Percentiles rank a stretch among this genome's conserved stretches.
Evolutionary conservation across 2,797 vertebrate genomes (phyloP).

Genomic region (Malurus leucopterus): DNA sequence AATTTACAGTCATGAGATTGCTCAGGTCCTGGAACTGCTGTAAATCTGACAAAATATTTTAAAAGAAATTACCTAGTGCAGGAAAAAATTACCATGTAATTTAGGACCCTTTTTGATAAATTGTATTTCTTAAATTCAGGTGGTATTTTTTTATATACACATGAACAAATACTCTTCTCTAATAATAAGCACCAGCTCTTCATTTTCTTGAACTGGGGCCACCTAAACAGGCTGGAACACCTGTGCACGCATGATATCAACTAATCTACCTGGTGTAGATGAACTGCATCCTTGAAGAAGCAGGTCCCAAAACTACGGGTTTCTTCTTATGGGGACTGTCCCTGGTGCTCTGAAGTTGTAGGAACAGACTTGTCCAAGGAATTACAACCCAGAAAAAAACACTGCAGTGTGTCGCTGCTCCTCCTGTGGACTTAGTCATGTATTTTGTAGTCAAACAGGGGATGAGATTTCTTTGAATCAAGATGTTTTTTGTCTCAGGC

Average conservation of each 20-base stretch:
- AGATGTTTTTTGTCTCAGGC: not conserved
- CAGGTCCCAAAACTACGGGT: rapidly evolving
- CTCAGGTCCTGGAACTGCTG: not conserved
- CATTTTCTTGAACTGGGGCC: not conserved
- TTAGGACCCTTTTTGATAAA: not conserved
- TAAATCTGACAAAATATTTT: not conserved
- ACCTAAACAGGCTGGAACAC: rapidly evolving
- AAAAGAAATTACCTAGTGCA: not conserved
- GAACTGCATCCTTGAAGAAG: not conserved
- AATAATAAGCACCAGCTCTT: not conserved
- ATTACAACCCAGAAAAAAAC: not conserved
- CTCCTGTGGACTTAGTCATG: rapidly evolving
- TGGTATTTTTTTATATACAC: rapidly evolving
- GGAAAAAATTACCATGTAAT: not conserved
- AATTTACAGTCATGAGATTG: not conserved
- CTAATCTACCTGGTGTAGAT: too few relatives aligned
- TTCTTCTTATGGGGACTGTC: not conserved
- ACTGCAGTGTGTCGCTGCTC: rapidly evolving
- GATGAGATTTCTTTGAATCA: not conserved
- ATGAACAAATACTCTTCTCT: not conserved
- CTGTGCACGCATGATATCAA: rapidly evolving
- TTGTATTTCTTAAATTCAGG: not conserved
- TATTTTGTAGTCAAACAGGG: not conserved
- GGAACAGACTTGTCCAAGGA: rapidly evolving
- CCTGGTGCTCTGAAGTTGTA: rapidly evolving